Base-by-base conservation (phyloP, 2,797 vertebrate species). In the Gila robusta region DNA sequence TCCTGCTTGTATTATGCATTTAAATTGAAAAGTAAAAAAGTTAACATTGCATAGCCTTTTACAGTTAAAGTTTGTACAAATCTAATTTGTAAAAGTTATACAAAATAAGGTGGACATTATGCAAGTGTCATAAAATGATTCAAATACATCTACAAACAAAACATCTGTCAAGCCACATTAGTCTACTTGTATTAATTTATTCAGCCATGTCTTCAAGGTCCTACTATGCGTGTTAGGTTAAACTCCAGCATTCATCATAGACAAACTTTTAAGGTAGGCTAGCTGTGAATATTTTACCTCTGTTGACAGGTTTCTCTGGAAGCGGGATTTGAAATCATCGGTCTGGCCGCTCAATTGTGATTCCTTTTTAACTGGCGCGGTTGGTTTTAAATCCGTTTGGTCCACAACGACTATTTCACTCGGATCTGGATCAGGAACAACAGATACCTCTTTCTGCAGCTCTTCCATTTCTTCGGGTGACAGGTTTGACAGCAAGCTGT, bases 401-500 rank as follows among this genome's bases (percentile, higher is more conserved):
- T 59, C 81, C 35, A 91, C 17, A 85, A 91, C 10, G 80, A 92
- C 88, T 26, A 92, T 93, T 19, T 96, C 93, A 62, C 93, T 96
- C 1, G 95, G 95, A 2, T 97, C 97, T 0, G 96, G 86, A 85
- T 99, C 98, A 1, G 94, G 96, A 73, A 95, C 96, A 11, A 97
- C 97, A 93, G 97, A 91, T 85, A 96, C 94, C 90, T 98, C 98
- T 90, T 97, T 96, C 92, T 99, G 93, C 92, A 99, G 94, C 93
- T 98, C 97, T 88, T 98, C 96, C 96, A 99, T 91, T 93, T 99
- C 98, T 93, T 99, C 98, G 0, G 98, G 97, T 62, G 98, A 99
- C 83, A 99, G 95, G 54, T 97, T 98, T 73, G 97, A 98, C 93
- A 99, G 92, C 92, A 99, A 94, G 87, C 93, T 98, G 93, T 99